Evolutionary conservation across 2,113 vertebrate species (phyloP), one percentile per base, ranked within the genome.

Genomic region (Procavia capensis): DNA sequence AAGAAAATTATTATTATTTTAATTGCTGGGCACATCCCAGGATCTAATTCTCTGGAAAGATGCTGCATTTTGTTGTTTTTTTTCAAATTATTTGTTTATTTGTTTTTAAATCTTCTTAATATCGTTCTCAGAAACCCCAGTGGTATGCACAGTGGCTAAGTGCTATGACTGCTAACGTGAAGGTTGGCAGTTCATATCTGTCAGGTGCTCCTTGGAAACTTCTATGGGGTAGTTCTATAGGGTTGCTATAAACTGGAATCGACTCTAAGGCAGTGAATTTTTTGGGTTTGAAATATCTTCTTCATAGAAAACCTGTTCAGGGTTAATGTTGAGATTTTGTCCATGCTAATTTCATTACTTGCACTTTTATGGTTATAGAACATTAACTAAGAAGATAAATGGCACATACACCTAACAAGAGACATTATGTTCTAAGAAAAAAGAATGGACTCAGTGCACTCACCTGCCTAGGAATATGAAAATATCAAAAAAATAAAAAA

Each of bases 391-490:
- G 87, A 91, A 91, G 75, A 98, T 39, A 93, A 90, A 96, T 29
- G 54, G 57, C 78, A 94, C 1, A 2, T 0, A 9, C 27, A 82
- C 36, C 24, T 79, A 91, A 57, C 88, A 50, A 84, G 86, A 50
- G 84, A 92, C 4, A 90, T 80, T 57, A 34, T 1, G 9, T 89
- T 94, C 84, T 85, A 24, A 96, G 57, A 91, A 50, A 90, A 92
- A 95, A 76, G 98, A 94, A 72, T 4, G 88, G 39, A 88, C 85
- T 90, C 96, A 47, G 0, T 96, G n/a, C 92, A 61, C 92, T 97
- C 97, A 96, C 80, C 88, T 96, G 91, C 39, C 76, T 75, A 91
- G 41, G 68, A 97, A 96, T 90, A 96, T 47, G 90, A 97, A 98
- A 95, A 93, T 78, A 29, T 9, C 19, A 41, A 85, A 82, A 88